Conservation (phyloP, 2,113 vertebrate species). For the Stomatorhinus ivindoensis region DNA sequence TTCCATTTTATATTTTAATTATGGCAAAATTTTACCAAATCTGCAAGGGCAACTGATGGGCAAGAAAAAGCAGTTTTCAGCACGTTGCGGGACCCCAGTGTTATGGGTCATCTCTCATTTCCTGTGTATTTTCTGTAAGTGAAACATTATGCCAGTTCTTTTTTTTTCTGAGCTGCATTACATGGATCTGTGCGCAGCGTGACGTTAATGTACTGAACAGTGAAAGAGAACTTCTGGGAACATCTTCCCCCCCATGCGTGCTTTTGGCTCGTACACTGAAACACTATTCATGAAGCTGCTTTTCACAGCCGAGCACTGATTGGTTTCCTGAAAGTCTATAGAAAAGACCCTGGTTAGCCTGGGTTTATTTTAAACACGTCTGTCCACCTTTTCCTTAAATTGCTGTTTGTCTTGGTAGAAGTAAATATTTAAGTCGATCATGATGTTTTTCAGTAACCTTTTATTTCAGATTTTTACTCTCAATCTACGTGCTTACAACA, state of each 20-base stretch:
- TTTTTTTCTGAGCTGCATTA: background rate
- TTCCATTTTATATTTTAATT: background rate
- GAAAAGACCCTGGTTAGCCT: slow-evolving; percentile 10
- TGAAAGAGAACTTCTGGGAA: slow-evolving; percentile 5
- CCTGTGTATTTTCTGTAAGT: background rate
- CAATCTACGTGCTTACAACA: background rate
- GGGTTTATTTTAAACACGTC: slow-evolving; percentile 17
- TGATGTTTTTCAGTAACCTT: slow-evolving; percentile 1
- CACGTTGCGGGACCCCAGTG: background rate
- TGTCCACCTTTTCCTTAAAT: slow-evolving; percentile 14
- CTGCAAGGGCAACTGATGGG: background rate
- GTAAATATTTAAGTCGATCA: slow-evolving; percentile 20
- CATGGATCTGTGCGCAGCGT: background rate
- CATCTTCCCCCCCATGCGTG: background rate
- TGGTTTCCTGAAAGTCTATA: slow-evolving; percentile 6
- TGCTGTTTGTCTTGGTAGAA: slow-evolving; percentile 1
- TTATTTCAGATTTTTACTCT: background rate
- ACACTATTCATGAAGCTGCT: slow-evolving; percentile 1
- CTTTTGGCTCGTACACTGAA: slow-evolving; percentile 3
- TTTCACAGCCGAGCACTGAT: slow-evolving; percentile 4
- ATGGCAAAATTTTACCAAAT: background rate
- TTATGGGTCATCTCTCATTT: background rate
- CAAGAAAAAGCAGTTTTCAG: background rate
- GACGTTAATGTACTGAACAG: background rate
- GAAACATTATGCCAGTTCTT: slow-evolving; percentile 2